phyloP scores from a whole-genome alignment of 2,113 vertebrate species.

The Chroicocephalus ridibundus region DNA sequence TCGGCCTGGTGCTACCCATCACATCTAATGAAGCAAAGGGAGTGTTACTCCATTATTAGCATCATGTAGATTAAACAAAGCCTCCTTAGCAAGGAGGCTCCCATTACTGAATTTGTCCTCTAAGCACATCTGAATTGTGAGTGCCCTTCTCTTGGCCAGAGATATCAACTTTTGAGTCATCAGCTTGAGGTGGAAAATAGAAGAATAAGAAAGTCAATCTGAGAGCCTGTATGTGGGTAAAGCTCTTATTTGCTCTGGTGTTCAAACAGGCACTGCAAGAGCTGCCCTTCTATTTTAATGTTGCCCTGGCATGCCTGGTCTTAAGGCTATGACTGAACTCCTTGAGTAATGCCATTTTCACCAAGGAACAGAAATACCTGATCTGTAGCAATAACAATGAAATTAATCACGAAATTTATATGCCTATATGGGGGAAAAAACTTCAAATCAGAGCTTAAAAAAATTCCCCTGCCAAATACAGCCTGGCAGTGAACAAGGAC shows the following conservation, averaged over 20 bases:
- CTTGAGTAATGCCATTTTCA: background rate
- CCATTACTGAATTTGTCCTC: background rate
- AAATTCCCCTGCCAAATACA: background rate
- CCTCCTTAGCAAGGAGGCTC: background rate
- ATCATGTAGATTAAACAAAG: background rate
- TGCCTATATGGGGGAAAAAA: background rate
- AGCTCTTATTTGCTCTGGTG: background rate
- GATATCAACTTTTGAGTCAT: background rate
- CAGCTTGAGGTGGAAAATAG: background rate
- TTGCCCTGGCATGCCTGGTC: background rate
- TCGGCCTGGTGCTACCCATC: background rate
- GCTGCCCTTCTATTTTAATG: background rate
- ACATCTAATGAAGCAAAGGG: background rate
- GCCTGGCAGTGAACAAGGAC: background rate
- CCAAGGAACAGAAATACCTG: background rate
- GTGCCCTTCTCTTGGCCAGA: background rate
- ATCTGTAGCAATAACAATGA: background rate
- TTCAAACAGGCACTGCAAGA: background rate
- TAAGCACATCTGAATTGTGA: background rate
- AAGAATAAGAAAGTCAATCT: background rate
- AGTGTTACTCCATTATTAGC: background rate
- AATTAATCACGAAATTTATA: background rate
- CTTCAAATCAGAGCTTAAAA: background rate
- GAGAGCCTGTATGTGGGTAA: background rate
- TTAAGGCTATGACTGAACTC: background rate